phyloP scores from a whole-genome alignment of 2,797 vertebrate genomes.

The Platalea minor region DNA sequence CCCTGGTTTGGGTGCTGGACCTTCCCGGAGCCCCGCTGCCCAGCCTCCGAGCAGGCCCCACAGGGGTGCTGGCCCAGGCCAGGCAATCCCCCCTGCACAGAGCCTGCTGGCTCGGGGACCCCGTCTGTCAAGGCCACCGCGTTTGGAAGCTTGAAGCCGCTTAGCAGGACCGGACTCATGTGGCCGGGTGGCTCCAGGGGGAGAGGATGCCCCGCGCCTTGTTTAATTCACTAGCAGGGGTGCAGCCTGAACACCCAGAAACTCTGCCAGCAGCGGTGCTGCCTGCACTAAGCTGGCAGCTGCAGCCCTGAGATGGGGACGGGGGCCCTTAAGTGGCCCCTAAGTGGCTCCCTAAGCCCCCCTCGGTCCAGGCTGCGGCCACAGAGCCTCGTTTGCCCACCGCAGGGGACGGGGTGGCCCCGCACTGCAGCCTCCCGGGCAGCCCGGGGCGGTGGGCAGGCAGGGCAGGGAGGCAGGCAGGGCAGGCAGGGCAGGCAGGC shows the following conservation, averaged over 20 bases:
- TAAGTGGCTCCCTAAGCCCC: background rate
- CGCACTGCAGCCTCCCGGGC: accelerated
- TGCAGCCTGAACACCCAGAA: background rate
- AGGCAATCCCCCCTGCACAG: accelerated
- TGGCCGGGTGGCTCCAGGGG: background rate
- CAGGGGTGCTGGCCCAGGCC: accelerated
- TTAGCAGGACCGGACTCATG: accelerated
- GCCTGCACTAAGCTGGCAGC: background rate
- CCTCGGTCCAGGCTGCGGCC: background rate
- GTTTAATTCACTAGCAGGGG: too few relatives aligned
- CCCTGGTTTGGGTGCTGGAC: accelerated
- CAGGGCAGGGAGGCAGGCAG: too few relatives aligned
- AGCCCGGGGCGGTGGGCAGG: too few relatives aligned
- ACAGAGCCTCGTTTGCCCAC: accelerated
- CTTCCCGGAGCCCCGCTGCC: background rate
- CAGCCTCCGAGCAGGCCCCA: accelerated
- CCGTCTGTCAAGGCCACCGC: accelerated
- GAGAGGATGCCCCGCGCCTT: background rate
- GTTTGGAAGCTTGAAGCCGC: background rate
- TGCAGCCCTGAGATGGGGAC: background rate
- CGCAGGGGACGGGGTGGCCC: background rate
- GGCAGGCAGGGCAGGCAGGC: background rate
- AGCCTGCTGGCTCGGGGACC: too few relatives aligned
- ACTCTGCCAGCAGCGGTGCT: background rate
- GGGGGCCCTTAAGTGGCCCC: background rate